Evolutionary conservation across 2,888 invertebrate species (phyloP).

Genomic region (Pheosia gnoma): DNA sequence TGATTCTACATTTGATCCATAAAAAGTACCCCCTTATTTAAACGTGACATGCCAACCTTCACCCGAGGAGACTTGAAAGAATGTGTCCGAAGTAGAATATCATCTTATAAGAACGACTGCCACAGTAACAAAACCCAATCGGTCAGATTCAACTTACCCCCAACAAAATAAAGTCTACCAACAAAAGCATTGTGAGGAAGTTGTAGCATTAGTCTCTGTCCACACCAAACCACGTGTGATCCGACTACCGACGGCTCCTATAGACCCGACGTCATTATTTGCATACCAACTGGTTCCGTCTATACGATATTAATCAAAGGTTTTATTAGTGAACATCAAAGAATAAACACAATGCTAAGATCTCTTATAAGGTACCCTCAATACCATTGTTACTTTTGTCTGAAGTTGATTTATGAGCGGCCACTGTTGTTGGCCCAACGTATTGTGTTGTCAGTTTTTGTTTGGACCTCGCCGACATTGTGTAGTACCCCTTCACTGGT

Average conservation of each 20-base stretch:
- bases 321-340: constrained; percentile 85
- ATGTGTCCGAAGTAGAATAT: constrained; percentile 2
- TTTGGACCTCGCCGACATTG: constrained; percentile 82
- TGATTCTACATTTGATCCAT: too few species aligned
- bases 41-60: not conserved
- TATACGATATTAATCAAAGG: constrained; percentile 84
- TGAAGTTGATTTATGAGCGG: constrained; percentile 83
- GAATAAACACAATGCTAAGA: constrained; percentile 82
- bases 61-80: not conserved
- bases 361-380: constrained; percentile 84
- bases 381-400: constrained; percentile 84
- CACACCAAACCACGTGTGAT: constrained; percentile 78
- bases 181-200: constrained; percentile 73
- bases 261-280: constrained; percentile 72
- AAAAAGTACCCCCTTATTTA: not conserved
- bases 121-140: constrained; percentile 40
- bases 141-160: constrained; percentile 42
- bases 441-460: constrained; percentile 83
- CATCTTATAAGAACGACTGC: constrained; percentile 4
- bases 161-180: constrained; percentile 52
- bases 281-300: constrained; percentile 81
- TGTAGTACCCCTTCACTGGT: constrained; percentile 77
- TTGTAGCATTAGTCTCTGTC: constrained; percentile 77
- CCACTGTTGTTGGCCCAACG: constrained; percentile 81
- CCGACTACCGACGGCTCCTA: constrained; percentile 72